Evolutionary conservation across 2,113 vertebrate species (phyloP), one percentile per base, ranked within the genome.

Genomic region (Ptychochromis oligacanthus): DNA sequence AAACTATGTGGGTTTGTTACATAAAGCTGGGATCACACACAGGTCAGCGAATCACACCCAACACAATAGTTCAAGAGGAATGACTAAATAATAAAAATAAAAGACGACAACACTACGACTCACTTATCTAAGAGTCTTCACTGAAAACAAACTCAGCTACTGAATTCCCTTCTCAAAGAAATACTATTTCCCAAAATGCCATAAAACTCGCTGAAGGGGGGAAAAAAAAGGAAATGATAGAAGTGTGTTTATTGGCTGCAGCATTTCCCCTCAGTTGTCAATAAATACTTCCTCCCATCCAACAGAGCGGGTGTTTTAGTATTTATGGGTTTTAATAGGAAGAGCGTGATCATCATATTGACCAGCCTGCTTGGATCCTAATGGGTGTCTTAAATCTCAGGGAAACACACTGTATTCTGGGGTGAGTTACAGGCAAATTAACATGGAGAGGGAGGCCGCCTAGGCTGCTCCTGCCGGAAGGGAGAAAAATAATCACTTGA

Each of bases 301-400:
- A 46, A 80, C 26, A 8, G 76, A 78, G 83, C 55, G 79, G 60
- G 60, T 75, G 57, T 78, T 70, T 84, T 65, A 91, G 89, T 95
- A 95, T 95, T 95, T 96, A 95, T 95, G 91, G 88, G 84, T 90
- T 95, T 95, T 93, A 95, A 95, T 95, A 95, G 89, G 81, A 89
- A 78, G 81, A 82, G 87, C 77, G 76, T 87, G 91, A 95, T 93
- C 88, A 90, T 93, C 89, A 88, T 93, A 94, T 94, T 88, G 94
- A 95, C 92, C 55, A n/a, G 38, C 43, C 91, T 72, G 81, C 91
- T 92, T 64, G 20, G 86, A 91, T 95, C 87, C 88, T 93, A 94
- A 94, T 94, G 89, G 87, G n/a, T 2, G 40, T 79, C 84, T 89
- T 95, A 93, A 95, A 94, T 95, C 92, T 92, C 60, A 34, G 49